Base-by-base conservation (phyloP, 2,888 invertebrate genomes). In the Eupithecia subumbrata region DNA sequence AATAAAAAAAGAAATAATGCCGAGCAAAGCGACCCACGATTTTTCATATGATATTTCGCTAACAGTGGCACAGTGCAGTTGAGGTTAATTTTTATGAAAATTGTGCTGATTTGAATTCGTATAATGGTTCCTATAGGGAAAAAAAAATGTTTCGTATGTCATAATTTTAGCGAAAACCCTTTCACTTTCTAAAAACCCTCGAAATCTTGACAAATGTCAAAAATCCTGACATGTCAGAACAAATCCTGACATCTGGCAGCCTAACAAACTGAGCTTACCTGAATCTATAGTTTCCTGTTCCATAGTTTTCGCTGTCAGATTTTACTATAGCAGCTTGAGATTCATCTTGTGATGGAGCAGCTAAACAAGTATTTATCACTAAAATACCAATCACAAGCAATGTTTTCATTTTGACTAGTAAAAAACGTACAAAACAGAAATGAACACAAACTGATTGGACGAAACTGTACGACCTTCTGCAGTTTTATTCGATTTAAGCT, bases 261-360 rank as follows among this genome's bases (percentile, higher is more conserved):
- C 11, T 56, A 25, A 11, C 18, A 56, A 64, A 64, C 64, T 7
- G 12, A 18, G 7, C 25, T 68, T 80, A 85, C 86, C 83, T 82
- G 73, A 83, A 85, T 22, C 76, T 63, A 71, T 85, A 86, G 69
- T 83, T 83, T 72, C 86, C 85, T 14, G 56, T 72, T 14, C 72
- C 79, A 69, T 80, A 72, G 37, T 69, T 73, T 22, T 60, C 66
- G 43, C 70, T 76, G 7, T 73, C 52, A 45, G 60, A 74, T 11
- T 60, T 25, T 18, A 78, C n/a, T 63, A 72, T 74, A 52, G 69
- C 56, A 22, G 79, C 70, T 72, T 79, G 68, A 67, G 73, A 56
- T 18, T 79, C 78, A 22, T 72, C 73, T 52, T 45, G 9, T 16
- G 64, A 11, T 11, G 78, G 78, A 9, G 74, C 68, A 45, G 52